These are phyloP conservation scores for Anoplophora glabripennis DNA, from an alignment of 1,140 invertebrate species.

Conservation along the genomic window DNA sequence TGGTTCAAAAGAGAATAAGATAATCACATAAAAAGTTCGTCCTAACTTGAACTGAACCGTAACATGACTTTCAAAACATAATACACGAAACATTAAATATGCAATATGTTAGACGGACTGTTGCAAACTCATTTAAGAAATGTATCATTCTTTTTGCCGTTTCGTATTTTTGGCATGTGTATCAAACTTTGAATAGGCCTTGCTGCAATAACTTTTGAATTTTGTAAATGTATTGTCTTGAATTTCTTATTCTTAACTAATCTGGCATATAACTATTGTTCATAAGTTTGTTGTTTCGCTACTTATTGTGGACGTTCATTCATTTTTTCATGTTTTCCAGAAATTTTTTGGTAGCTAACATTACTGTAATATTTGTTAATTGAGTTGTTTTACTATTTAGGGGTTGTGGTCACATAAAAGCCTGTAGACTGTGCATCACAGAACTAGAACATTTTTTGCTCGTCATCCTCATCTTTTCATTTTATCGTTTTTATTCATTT, in stretches of 20 bases:
- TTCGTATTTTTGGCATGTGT: conserved; percentile 15
- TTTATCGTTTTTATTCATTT: no score
- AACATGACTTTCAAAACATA: no score
- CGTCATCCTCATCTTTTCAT: no score
- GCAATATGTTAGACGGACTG: no score
- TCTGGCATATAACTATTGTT: conserved; percentile 21
- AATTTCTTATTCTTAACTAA: conserved; percentile 26
- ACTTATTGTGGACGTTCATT: conserved; percentile 22
- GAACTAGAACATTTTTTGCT: no score
- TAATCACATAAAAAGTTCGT: no score
- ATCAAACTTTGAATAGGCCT: conserved; percentile 14
- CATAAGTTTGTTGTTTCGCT: conserved; percentile 28
- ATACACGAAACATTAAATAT: no score
- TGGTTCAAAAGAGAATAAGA: no score
- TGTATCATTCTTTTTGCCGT: background rate
- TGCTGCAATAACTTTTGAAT: conserved; percentile 27
- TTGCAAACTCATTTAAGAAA: background rate
- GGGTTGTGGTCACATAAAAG: conserved; percentile 35
- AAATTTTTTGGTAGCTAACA: conserved; percentile 30
- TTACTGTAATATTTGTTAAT: conserved; percentile 8
- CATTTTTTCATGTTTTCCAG: conserved; percentile 23
- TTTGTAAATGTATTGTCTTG: conserved; percentile 30
- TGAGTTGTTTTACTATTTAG: conserved; percentile 16
- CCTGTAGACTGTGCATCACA: conserved; percentile 34
- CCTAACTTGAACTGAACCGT: no score